Base-by-base conservation (phyloP, 1,140 invertebrate genomes). In the Lethrus apterus region DNA sequence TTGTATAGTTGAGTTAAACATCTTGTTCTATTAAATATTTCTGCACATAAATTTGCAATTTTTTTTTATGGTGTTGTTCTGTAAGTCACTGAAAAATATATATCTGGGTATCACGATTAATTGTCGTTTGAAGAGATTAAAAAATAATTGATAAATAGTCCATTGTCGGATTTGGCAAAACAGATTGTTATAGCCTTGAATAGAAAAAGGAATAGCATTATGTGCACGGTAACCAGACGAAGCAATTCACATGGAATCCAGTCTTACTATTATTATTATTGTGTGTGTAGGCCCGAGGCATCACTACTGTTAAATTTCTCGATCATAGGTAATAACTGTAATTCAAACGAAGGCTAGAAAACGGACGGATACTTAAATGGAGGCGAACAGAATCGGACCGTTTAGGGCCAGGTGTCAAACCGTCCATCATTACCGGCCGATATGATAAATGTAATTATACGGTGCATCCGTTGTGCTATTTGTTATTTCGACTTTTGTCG, bases 401-500 rank as follows among this genome's bases (percentile, higher is more conserved):
- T n/a, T 32, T 15, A 32, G 18, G 21, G 13, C 44, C 44, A 46
- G 44, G 44, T 46, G 44, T 31, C 44, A 46, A 18, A 9, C 10
- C 20, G 19, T 38, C 44, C 44, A 34, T 46, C 34, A 29, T 46
- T 46, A 46, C 34, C 33, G 17, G 38, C 32, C 33, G 29, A 46
- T 46, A 34, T 34, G 44, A 46, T 46, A 36, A 46, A 20, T 32
- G 30, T 46, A 46, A 46, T 46, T 46, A 46, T 32, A 46, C 15
- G 33, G 33, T 36, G 21, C n/a, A n/a, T 20, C 33, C 13, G 14
- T 35, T 31, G 29, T n/a, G 24, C 36, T 36, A 46, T 46, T 46
- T 46, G 44, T 46, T 46, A 46, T 46, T 46, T 46, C 44, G 35
- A 46, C 33, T 46, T 46, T 46, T 46, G 30, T 46, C 21, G 34